Evolutionary conservation across 2,113 vertebrate species (phyloP), one percentile per base, ranked within the genome.

Genomic region (Desmodus rotundus): DNA sequence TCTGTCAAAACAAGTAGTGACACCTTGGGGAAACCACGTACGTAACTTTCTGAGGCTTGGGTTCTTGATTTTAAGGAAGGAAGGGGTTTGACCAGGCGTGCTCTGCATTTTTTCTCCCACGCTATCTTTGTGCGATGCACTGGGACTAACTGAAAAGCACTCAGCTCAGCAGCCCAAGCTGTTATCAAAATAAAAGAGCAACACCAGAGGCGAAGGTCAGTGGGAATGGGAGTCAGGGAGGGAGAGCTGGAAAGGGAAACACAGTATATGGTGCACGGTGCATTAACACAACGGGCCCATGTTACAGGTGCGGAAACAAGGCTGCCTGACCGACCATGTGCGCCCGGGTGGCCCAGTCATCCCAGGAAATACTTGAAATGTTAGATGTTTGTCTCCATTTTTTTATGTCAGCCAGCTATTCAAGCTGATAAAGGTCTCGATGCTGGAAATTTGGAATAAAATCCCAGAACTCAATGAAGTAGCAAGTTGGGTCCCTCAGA

Each of bases 271-370:
- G 33, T 58, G 2, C 26, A 4, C 3, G 14, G 0, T 0, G 28
- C 1, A 41, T 17, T 45, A n/a, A 63, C 7, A 54, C 20, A 19
- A 38, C 0, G 28, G 45, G 16, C 4, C 45, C 36, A 45, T n/a
- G 47, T 70, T 20, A 88, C 4, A 52, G 17, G 13, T 5, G 24
- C 73, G 8, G 16, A 67, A 68, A n/a, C 4, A 24, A 1, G 24
- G 13, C 7, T 1, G 0, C 8, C 8, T 22, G 31, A 17, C 61
- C 7, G 26, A 20, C 68, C 5, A 8, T 3, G 0, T 9, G 2
- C 22, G 14, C 12, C 26, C 1, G 7, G 2, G 33, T 1, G 5
- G 28, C 4, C n/a, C 54, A 4, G 28, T 33, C 2, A 73, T 2
- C 24, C 9, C 16, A 7, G 2, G 11, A 68, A 74, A 33, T 33